Conservation (phyloP, 2,797 vertebrate genomes). For the Melanotaenia maccullochi region DNA sequence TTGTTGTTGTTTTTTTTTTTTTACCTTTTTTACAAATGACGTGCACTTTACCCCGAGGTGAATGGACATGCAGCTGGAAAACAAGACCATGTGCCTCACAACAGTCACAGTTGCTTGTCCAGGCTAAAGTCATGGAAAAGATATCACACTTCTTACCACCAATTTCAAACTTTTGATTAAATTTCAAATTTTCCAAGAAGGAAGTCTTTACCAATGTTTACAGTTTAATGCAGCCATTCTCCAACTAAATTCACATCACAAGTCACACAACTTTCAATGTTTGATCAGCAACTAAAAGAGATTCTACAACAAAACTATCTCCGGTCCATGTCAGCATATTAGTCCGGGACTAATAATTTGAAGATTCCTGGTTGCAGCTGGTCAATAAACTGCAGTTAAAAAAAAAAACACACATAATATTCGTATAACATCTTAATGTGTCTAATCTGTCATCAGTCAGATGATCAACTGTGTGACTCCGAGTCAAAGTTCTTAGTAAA, state of each 20-base stretch:
- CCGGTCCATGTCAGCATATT: background rate
- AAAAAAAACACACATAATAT: background rate
- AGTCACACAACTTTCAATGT: background rate
- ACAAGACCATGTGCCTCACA: background rate
- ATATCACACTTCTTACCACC: background rate
- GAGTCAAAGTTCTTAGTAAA: background rate
- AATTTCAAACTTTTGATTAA: constrained; percentile 1
- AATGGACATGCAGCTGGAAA: constrained; percentile 17
- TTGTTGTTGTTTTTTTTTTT: constrained; percentile 1
- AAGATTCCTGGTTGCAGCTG: background rate
- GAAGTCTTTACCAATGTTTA: background rate
- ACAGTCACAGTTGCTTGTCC: constrained; percentile 1
- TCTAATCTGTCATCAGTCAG: background rate
- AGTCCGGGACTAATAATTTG: background rate
- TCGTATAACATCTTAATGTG: no score
- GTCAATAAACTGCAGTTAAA: background rate
- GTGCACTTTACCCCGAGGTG: constrained; percentile 4
- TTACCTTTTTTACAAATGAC: constrained; percentile 14
- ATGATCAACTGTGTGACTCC: background rate
- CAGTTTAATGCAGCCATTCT: background rate
- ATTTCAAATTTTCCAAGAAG: constrained; percentile 4
- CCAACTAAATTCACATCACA: background rate
- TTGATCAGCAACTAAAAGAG: background rate
- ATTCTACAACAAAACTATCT: background rate
- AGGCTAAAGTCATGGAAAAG: background rate